Conservation (phyloP, 1,140 invertebrate species). For the Lerema accius region DNA sequence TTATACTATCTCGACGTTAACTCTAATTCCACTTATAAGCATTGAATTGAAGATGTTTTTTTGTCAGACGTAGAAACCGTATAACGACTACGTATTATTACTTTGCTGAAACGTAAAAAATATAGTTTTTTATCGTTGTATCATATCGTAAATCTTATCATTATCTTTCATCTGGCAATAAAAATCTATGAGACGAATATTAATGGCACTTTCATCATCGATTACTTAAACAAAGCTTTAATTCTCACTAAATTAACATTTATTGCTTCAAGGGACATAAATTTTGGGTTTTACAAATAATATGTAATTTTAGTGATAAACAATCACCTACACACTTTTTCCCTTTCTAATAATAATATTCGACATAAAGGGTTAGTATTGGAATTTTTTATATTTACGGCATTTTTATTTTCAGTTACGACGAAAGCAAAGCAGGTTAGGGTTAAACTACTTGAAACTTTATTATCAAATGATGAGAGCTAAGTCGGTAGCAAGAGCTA, state of each 20-base stretch:
- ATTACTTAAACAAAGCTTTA: constrained; percentile 19
- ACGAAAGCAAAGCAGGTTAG: too few species aligned
- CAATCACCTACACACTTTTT: not conserved
- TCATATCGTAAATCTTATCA: constrained; percentile 15
- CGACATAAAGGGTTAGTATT: too few species aligned
- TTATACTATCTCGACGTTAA: too few species aligned
- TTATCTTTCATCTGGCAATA: constrained; percentile 21
- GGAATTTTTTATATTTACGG: too few species aligned
- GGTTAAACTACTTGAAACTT: too few species aligned
- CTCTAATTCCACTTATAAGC: too few species aligned
- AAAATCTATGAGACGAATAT: constrained; percentile 17
- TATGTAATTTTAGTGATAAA: not conserved
- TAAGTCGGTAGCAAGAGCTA: constrained; percentile 5
- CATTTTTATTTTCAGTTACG: too few species aligned
- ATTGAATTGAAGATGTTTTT: too few species aligned
- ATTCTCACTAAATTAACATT: constrained; percentile 20
- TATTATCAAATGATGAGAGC: too few species aligned
- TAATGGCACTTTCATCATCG: constrained; percentile 18
- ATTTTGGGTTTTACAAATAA: constrained; percentile 7
- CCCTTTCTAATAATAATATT: too few species aligned
- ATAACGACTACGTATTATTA: too few species aligned
- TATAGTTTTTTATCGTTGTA: not conserved
- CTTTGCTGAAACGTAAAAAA: constrained; percentile 3
- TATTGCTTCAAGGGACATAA: constrained; percentile 12
- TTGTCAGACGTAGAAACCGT: too few species aligned